Conservation (phyloP, 2,888 invertebrate genomes). For the Clanis bilineata region DNA sequence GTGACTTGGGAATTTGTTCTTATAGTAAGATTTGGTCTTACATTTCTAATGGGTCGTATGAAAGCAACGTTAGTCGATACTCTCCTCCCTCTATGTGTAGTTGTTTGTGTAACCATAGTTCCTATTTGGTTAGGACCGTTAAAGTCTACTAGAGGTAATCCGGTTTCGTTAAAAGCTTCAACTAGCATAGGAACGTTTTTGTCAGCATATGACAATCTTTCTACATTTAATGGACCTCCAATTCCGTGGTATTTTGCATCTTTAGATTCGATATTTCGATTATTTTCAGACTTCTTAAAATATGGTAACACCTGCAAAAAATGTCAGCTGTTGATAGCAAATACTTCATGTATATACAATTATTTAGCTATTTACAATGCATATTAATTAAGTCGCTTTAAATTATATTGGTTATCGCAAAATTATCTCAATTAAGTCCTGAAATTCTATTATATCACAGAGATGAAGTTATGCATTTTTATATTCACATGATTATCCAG, state of each 20-base stretch:
- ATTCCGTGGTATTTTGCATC: slow-evolving; percentile 79
- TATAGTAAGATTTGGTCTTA: slow-evolving; percentile 72
- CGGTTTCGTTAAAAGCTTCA: slow-evolving; percentile 83
- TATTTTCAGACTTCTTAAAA: slow-evolving; percentile 85
- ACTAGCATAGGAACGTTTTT: slow-evolving; percentile 76
- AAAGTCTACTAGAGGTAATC: slow-evolving; percentile 80
- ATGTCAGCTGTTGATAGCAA: background rate
- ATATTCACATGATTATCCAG: no score
- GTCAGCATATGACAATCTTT: slow-evolving; percentile 83
- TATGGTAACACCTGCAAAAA: slow-evolving; percentile 82
- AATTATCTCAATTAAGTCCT: background rate
- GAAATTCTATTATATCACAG: background rate
- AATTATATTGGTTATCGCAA: no score
- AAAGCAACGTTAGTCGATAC: slow-evolving; percentile 84
- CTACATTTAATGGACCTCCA: slow-evolving; percentile 83
- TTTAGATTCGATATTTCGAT: slow-evolving; percentile 71
- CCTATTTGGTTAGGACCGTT: slow-evolving; percentile 82
- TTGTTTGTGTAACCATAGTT: slow-evolving; percentile 83
- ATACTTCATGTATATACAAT: slow-evolving; percentile 1
- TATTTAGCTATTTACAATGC: no score
- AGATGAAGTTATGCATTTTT: no score
- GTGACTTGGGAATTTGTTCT: slow-evolving; percentile 77
- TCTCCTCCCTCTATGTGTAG: slow-evolving; percentile 80
- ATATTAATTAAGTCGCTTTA: no score
- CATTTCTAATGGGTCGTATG: slow-evolving; percentile 82